Evolutionary conservation across 2,888 invertebrate species (phyloP), one percentile per base, ranked within the genome.

Genomic region (Ethmia dodecea): DNA sequence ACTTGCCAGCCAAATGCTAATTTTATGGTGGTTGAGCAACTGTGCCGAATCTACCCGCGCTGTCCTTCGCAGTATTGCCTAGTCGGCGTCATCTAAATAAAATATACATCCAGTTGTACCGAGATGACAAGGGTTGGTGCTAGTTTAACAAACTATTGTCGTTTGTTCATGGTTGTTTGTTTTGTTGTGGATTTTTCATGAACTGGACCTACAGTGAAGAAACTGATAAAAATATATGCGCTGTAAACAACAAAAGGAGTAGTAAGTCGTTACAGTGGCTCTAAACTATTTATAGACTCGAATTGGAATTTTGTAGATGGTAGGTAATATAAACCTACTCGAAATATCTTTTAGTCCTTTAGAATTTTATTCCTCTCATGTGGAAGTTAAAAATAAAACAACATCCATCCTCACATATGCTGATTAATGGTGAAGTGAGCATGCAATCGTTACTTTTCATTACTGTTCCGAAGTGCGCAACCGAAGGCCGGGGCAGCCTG

Each of bases 391-490:
- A 40, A 50, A 52, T 52, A 57, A 52, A 53, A n/a, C 8, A 22
- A 57, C 55, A 48, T 49, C 48, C 55, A 56, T 42, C 52, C 54
- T 41, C 40, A 60, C 58, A 55, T 58, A 61, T 49, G 53, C 76
- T 83, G 84, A 86, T 83, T 81, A 80, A 86, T 84, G 80, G 74
- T 53, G 56, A 63, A 76, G 72, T 74, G 70, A 62, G 67, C 78
- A 80, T 81, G 79, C 78, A 79, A 84, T 81, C 84, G 83, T 86
- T 86, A 83, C 78, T 86, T 86, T 84, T 83, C 84, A 86, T 86
- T 86, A 86, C 77, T 70, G 80, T 71, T 74, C 65, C 69, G 71
- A 81, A 81, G 81, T 81, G 79, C 80, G 78, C 70, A 69, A 68
- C 76, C 66, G 62, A 71, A 74, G 64, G 68, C 73, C 58, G 59